Evolutionary conservation across 2,797 vertebrate species (phyloP).

Genomic region (Microchirus variegatus): DNA sequence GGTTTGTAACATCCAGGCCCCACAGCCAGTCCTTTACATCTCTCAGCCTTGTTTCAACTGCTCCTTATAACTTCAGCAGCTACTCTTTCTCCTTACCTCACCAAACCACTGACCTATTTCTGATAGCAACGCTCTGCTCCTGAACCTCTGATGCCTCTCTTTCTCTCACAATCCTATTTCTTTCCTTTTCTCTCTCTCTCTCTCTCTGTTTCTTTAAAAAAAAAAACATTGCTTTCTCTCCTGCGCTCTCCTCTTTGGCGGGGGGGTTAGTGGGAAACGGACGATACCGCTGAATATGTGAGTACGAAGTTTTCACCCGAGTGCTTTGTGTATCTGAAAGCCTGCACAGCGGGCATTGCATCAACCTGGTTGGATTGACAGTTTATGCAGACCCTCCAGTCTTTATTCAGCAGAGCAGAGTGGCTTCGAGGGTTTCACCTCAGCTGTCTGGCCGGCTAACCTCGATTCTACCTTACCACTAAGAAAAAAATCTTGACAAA

Average conservation of each 20-base stretch:
- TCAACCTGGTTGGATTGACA: conserved; percentile 55
- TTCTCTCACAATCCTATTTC: conserved; percentile 70
- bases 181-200: conserved; percentile 75
- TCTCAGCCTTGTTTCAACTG: conserved; percentile 18
- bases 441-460: conserved; percentile 16
- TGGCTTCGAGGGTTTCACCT: conserved; percentile 38
- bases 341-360: conserved; percentile 75
- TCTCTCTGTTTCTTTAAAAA: conserved; percentile 61
- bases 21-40: conserved; percentile 14
- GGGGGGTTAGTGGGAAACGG: conserved; percentile 94
- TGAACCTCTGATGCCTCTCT: conserved; percentile 55
- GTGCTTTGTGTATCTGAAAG: conserved; percentile 66
- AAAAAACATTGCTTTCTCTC: conserved; percentile 69
- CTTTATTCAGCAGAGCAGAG: conserved; percentile 39
- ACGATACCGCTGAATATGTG: conserved; percentile 98
- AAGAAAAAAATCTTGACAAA: conserved; percentile 23
- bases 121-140: conserved; percentile 48
- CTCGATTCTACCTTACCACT: conserved; percentile 20
- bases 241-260: conserved; percentile 76
- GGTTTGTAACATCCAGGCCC: conserved; percentile 14
- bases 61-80: conserved; percentile 36
- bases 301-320: conserved; percentile 82
- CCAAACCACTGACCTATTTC: conserved; percentile 64
- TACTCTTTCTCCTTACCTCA: conserved; percentile 55
- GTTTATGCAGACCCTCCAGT: conserved; percentile 22